Percentiles rank a stretch among this genome's conserved stretches.
Evolutionary conservation across 2,113 vertebrate species (phyloP).

Genomic region (Cyanoliseus patagonus): DNA sequence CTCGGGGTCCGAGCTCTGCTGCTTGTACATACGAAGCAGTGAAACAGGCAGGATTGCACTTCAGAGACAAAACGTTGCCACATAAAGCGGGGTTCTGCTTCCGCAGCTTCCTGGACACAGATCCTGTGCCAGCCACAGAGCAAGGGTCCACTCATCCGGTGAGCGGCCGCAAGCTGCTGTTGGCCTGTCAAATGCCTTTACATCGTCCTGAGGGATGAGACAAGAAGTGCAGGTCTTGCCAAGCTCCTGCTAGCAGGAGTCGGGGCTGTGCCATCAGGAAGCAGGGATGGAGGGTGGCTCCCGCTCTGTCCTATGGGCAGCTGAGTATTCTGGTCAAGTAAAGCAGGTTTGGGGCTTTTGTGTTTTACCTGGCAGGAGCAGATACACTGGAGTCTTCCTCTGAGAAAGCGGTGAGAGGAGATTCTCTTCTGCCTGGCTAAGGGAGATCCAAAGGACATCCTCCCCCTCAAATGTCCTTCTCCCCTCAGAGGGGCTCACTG

Average conservation of each 20-base stretch:
- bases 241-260: not conserved
- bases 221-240: not conserved
- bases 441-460: not conserved
- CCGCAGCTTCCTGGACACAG: not conserved
- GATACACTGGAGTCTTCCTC: not conserved
- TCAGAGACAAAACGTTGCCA: not conserved
- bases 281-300: not conserved
- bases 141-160: not conserved
- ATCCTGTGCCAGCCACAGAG: not conserved
- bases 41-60: conserved; percentile 22
- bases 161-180: not conserved
- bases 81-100: not conserved
- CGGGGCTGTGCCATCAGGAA: not conserved
- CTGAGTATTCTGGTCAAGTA: not conserved
- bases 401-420: not conserved
- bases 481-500: not conserved
- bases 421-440: not conserved
- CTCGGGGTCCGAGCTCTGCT: not conserved
- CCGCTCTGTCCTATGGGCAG: not conserved
- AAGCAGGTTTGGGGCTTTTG: not conserved
- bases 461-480: not conserved
- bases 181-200: not conserved
- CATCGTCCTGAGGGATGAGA: not conserved
- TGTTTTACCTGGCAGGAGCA: not conserved
- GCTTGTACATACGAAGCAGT: not conserved